phyloP scores from a whole-genome alignment of 1,140 invertebrate genomes.

The Halesus radiatus region DNA sequence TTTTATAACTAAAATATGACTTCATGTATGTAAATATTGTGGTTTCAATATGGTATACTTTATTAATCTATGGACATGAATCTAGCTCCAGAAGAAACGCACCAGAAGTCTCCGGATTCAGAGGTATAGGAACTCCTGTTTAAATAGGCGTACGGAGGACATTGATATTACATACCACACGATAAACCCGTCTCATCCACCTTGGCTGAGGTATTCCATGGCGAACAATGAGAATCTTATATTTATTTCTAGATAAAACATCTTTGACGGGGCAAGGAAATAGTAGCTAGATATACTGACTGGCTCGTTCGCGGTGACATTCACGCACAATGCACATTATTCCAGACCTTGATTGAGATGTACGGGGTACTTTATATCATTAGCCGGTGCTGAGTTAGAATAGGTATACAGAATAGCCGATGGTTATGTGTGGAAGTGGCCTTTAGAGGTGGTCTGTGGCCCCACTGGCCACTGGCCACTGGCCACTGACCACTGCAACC shows the following conservation, averaged over 20 bases:
- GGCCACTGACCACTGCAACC: neutral
- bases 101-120: too few relatives aligned
- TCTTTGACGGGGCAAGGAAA: neutral
- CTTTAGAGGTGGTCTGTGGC: neutral
- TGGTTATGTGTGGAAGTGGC: neutral
- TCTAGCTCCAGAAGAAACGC: too few relatives aligned
- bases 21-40: too few relatives aligned
- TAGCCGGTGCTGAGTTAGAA: too few relatives aligned
- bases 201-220: slow-evolving; percentile 26
- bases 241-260: neutral
- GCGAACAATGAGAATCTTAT: neutral
- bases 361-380: neutral
- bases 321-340: neutral
- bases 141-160: slow-evolving; percentile 14
- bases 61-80: too few relatives aligned
- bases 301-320: neutral
- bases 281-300: neutral
- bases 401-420: too few relatives aligned
- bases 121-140: too few relatives aligned
- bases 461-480: neutral
- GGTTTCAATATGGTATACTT: too few relatives aligned
- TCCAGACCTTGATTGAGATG: slow-evolving; percentile 8
- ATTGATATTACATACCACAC: slow-evolving; percentile 18
- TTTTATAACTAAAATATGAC: too few relatives aligned
- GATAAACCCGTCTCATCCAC: slow-evolving; percentile 27